Evolutionary conservation across 2,797 vertebrate species (phyloP), one percentile per base, ranked within the genome.

Genomic region (Gymnothorax reevesii): DNA sequence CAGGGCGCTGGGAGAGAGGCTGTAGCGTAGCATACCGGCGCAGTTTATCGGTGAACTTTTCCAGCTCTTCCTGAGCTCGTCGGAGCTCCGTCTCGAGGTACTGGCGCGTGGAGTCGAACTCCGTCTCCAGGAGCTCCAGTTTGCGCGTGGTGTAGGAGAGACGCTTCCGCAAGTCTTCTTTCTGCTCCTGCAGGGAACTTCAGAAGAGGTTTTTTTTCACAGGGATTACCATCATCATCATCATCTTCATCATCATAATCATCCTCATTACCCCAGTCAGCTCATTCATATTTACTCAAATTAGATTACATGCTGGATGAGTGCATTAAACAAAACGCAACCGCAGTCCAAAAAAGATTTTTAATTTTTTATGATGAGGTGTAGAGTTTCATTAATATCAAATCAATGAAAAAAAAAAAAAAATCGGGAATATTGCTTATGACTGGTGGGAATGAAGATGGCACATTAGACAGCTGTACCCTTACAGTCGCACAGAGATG

Each of bases 11-110:
- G 42, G 33, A 17, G 6, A 54, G 73, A 77, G 33, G 49, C n/a
- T 20, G 75, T 7, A 7, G 13, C 92, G 89, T 4, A 7, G 13
- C 92, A 89, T 90, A 99, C 98, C 97, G 96, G 95, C 96, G 97
- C 90, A 99, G 95, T 88, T 98, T 99, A 93, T 98, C 98, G 0
- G 97, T 98, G 84, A 99, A 98, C 91, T 98, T 98, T 95, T 99
- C 97, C 91, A 99, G 96, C 89, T 99, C 97, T 90, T 99, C 97
- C 94, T 99, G 98, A 83, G 98, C 97, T 10, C 97, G 96, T 55
- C 97, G 95, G 90, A 99, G 92, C 94, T 99, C 98, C 2, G 97
- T 97, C 96, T 99, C 98, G 89, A 99, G 97, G 94, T 97, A 99
- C 93, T 97, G 97, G 85, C 97, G 96, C 1, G 97, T 99, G 89